Percentiles rank a stretch among this genome's conserved stretches.
Evolutionary conservation across 2,113 vertebrate genomes (phyloP).

Genomic region (Sclerurus mexicanus): DNA sequence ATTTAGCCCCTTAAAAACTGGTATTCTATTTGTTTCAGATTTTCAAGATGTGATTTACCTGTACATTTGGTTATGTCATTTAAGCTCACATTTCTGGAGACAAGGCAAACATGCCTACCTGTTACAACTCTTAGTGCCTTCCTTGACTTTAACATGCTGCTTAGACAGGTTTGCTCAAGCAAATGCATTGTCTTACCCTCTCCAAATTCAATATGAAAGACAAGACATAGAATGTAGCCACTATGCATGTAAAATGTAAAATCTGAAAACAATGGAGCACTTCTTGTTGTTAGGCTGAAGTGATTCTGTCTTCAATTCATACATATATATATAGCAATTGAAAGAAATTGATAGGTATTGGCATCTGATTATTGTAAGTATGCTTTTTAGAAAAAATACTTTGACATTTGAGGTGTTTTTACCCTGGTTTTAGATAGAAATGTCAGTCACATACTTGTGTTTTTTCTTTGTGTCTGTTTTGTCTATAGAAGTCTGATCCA

Average conservation of each 20-base stretch:
- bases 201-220: not conserved
- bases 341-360: not conserved
- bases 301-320: not conserved
- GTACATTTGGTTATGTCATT: not conserved
- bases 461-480: not conserved
- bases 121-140: not conserved
- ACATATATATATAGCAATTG: not conserved
- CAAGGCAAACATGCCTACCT: not conserved
- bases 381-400: not conserved
- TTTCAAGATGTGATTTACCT: not conserved
- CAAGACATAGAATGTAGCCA: not conserved
- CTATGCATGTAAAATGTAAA: not conserved
- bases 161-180: not conserved
- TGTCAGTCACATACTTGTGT: not conserved
- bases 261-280: not conserved
- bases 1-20: not conserved
- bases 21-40: not conserved
- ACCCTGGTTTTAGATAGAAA: not conserved
- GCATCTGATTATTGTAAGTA: not conserved
- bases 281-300: not conserved
- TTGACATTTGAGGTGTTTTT: not conserved
- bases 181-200: not conserved
- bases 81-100: not conserved
- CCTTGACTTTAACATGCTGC: not conserved
- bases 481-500: not conserved